phyloP scores from a whole-genome alignment of 2,797 vertebrate genomes.

The Crenuchus spilurus region DNA sequence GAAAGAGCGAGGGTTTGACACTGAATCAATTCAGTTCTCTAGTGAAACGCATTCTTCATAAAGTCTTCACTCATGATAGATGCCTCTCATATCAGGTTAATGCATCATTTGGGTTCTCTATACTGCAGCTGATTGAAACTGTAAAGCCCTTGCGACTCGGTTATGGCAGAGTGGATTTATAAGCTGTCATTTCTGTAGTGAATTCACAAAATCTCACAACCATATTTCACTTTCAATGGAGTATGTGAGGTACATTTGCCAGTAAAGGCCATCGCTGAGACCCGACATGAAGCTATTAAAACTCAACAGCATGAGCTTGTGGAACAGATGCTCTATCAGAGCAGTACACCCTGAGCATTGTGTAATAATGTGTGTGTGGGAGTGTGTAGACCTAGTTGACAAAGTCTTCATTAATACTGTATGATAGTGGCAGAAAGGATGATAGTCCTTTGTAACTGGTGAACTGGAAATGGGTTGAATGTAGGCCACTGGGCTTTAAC shows the following conservation, averaged over 20 bases:
- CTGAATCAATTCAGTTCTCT: background rate
- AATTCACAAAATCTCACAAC: background rate
- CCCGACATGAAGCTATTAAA: background rate
- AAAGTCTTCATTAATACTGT: background rate
- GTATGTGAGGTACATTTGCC: background rate
- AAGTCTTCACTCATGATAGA: background rate
- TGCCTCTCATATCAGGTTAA: background rate
- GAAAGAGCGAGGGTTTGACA: background rate
- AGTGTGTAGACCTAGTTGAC: background rate
- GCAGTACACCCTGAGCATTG: background rate
- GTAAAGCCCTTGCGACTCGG: background rate
- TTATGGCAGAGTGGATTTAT: background rate
- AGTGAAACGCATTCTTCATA: background rate
- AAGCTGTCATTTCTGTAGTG: background rate
- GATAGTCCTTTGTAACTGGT: background rate
- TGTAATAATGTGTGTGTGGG: background rate
- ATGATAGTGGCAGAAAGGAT: background rate
- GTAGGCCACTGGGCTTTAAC: slow-evolving; percentile 23
- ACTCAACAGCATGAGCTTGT: background rate
- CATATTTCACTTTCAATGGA: background rate
- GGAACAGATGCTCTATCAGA: background rate
- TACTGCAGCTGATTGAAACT: background rate
- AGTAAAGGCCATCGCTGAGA: background rate
- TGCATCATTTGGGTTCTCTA: background rate
- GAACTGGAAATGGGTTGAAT: slow-evolving; percentile 42